Evolutionary conservation across 2,797 vertebrate species (phyloP).

Genomic region (Apogon talboti): DNA sequence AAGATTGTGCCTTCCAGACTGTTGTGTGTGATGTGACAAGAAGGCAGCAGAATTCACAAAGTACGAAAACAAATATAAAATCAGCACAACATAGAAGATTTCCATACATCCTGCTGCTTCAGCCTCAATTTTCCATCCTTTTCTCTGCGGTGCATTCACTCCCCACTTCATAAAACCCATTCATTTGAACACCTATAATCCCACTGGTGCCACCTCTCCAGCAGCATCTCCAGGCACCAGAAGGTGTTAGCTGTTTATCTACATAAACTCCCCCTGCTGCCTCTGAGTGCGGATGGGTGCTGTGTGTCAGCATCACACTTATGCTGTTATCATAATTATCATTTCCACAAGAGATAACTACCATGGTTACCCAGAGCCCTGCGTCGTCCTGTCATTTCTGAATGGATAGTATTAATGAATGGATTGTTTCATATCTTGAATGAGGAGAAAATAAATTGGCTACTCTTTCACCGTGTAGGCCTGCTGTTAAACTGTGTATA

Average conservation of each 20-base stretch:
- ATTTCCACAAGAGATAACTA: conserved; percentile 15
- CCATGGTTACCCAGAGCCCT: conserved; percentile 15
- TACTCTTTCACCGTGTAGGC: too few species aligned
- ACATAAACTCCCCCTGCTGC: conserved; percentile 24
- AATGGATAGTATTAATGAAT: conserved; percentile 16
- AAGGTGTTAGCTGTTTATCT: conserved; percentile 55
- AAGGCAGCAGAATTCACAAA: conserved; percentile 22
- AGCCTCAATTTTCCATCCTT: neutral
- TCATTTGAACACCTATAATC: conserved; percentile 35
- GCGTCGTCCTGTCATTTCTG: neutral
- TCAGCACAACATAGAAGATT: conserved; percentile 24
- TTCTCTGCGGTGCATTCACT: conserved; percentile 12
- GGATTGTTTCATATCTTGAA: neutral
- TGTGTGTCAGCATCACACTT: conserved; percentile 43
- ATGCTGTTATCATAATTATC: conserved; percentile 32
- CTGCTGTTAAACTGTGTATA: neutral
- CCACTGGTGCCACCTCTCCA: conserved; percentile 27
- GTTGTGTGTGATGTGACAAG: conserved; percentile 22
- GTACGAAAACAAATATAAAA: conserved; percentile 45
- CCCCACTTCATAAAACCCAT: conserved; percentile 4
- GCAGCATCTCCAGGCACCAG: conserved; percentile 27
- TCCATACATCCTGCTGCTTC: conserved; percentile 2
- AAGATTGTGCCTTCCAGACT: conserved; percentile 13
- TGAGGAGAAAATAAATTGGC: neutral
- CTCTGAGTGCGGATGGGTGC: conserved; percentile 8